A percentile compares a stretch with the other conserved stretches of the same genome.
Conservation (phyloP, 2,888 invertebrate species). For the Leptopterna dolabrata region DNA sequence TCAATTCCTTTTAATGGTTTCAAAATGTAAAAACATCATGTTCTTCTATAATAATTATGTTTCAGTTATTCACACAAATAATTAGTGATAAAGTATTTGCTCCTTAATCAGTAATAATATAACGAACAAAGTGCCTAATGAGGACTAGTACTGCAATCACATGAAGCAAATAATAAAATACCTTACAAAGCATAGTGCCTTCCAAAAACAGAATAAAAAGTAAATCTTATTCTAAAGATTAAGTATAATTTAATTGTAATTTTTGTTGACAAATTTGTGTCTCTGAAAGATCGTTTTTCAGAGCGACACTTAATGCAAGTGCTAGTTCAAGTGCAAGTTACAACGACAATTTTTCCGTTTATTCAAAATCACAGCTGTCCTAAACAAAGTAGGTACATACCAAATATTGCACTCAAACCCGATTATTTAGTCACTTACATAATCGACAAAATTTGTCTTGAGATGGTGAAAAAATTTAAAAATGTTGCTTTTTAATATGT, state of each 20-base stretch:
- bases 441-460: not conserved
- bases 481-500: not conserved
- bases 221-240: not conserved
- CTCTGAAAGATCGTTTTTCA: not conserved
- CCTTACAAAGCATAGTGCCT: not conserved
- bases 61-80: slow-evolving; percentile 3
- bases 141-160: slow-evolving; percentile 44
- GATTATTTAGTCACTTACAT: not conserved
- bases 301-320: not conserved
- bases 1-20: slow-evolving; percentile 35
- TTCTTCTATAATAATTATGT: not conserved
- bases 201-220: not conserved
- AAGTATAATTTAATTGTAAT: not conserved
- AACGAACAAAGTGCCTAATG: slow-evolving; percentile 13
- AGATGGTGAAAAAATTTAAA: not conserved
- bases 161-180: not conserved
- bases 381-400: not conserved
- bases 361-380: not conserved
- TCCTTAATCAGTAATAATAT: not conserved
- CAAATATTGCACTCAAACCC: not conserved
- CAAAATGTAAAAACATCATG: slow-evolving; percentile 29
- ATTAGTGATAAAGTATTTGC: not conserved
- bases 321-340: not conserved
- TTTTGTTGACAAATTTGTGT: not conserved
- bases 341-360: not conserved